Evolutionary conservation across 2,888 invertebrate genomes (phyloP), one percentile per base, ranked within the genome.

Genomic region (Oxyteleia sp.): DNA sequence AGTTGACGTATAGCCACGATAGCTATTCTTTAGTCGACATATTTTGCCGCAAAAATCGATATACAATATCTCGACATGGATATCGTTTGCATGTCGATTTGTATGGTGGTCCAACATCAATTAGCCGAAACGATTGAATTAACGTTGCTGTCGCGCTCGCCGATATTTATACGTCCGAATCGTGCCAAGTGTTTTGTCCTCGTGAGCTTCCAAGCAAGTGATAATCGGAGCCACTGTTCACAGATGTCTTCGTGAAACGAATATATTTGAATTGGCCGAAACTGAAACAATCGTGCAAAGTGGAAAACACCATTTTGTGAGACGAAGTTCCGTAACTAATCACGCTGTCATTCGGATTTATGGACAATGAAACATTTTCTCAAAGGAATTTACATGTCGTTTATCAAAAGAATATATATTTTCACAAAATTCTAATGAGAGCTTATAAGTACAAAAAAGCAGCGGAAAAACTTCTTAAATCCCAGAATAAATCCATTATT

Each of bases 141-240:
- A 78, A 69, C 76, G 61, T 51, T 26, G 23, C 68, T 82, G 66
- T 71, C 72, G 68, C 82, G 66, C 47, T 35, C 16, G 55, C 16
- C 57, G 29, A 59, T 82, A 82, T 82, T 82, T 82, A 82, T 78
- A 68, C 29, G 71, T 66, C 51, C 20, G 72, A 76, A 38, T 76
- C 63, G 84, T 80, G 76, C 84, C 84, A 84, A 80, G 80, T 74
- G 66, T 71, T 76, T 75, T 75, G 61, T 76, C 66, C 68, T 84
- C 23, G 72, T 45, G 32, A 59, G 66, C 43, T 72, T 23, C 59
- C 63, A 47, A 75, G 53, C 80, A 76, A 74, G 84, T 84, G 80
- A 84, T 81, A 81, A 81, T 80, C 76, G 41, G 66, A 72, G 51
- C 23, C 43, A 32, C 79, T 38, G 45, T 68, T 79, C 69, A 57